Evolutionary conservation across 1,140 invertebrate species (phyloP).

Genomic region (Drosophila pectinifera): DNA sequence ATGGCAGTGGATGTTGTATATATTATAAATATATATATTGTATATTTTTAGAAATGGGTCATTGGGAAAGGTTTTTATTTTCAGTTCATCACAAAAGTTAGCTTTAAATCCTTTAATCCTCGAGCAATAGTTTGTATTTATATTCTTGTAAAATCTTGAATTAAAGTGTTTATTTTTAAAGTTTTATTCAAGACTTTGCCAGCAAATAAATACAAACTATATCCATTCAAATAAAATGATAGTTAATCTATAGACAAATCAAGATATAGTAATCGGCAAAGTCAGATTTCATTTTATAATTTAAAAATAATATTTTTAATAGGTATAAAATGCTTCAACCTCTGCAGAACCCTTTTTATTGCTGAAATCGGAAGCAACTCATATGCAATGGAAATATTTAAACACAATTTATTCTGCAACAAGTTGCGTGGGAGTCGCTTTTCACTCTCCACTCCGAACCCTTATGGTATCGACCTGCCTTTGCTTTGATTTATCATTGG

Average conservation of each 20-base stretch:
- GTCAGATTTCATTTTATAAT: neutral
- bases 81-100: too few species aligned
- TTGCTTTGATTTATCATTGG: constrained; percentile 28
- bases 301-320: neutral
- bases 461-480: neutral
- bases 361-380: constrained; percentile 20
- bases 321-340: neutral
- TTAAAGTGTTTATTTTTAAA: too few species aligned
- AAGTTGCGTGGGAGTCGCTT: constrained; percentile 2
- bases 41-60: neutral
- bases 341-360: neutral
- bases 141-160: too few species aligned
- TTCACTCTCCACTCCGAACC: neutral
- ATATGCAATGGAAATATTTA: constrained; percentile 36
- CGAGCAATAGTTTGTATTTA: too few species aligned
- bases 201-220: too few species aligned
- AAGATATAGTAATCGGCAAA: too few species aligned
- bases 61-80: too few species aligned
- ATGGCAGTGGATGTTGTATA: neutral
- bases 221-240: neutral
- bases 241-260: neutral
- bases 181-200: too few species aligned
- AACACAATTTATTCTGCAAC: constrained; percentile 39
- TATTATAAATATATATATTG: neutral
- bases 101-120: too few species aligned